These are phyloP conservation scores for Taphrorychus bicolor DNA, from an alignment of 2,888 invertebrate genomes.

Conservation along the genomic window DNA sequence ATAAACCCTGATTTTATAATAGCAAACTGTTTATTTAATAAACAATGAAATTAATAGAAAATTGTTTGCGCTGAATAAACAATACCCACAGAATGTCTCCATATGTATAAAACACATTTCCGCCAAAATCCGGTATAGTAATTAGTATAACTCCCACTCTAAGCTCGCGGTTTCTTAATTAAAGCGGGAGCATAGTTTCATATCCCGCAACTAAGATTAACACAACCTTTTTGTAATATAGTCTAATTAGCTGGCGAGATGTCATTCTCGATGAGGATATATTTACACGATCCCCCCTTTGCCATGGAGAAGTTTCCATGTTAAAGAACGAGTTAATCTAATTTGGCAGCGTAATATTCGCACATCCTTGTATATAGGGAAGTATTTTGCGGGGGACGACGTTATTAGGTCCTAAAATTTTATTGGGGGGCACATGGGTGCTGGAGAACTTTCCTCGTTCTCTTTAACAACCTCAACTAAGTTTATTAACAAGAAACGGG, in stretches of 20 bases:
- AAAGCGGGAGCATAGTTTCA: conserved; percentile 2
- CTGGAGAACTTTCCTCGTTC: neutral
- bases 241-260: conserved; percentile 11
- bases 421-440: neutral
- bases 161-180: neutral
- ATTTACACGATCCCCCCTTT: conserved; percentile 5
- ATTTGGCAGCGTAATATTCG: neutral
- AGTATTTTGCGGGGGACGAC: neutral
- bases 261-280: conserved; percentile 15
- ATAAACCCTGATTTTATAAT: too few relatives aligned
- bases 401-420: conserved; percentile 6
- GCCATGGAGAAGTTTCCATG: neutral
- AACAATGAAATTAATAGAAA: too few relatives aligned
- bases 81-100: too few relatives aligned
- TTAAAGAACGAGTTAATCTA: conserved; percentile 5
- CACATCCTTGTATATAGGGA: neutral
- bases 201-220: conserved; percentile 7
- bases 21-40: too few relatives aligned
- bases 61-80: too few relatives aligned
- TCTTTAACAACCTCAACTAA: neutral
- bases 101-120: neutral
- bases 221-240: conserved; percentile 15
- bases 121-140: neutral
- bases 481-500: neutral
- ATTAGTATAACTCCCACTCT: neutral